These are phyloP conservation scores for Antechinus stuartii DNA, from an alignment of 2,113 vertebrate genomes.

Conservation along the genomic window DNA sequence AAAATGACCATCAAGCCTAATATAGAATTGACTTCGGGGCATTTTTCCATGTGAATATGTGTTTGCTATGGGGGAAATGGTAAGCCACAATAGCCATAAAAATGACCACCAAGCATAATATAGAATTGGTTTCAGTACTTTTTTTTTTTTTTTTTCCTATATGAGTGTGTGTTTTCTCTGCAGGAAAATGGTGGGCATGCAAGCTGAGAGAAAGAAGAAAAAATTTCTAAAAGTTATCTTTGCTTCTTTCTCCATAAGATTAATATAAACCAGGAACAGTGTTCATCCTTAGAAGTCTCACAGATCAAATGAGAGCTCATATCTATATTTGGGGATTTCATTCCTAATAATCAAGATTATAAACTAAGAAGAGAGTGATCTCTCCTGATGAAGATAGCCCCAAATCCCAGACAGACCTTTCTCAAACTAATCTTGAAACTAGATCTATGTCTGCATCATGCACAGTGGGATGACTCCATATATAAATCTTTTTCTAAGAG, in stretches of 20 bases:
- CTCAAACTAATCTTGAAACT: not conserved
- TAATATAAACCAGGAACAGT: constrained; percentile 19
- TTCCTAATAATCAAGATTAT: constrained; percentile 38
- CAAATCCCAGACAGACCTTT: constrained; percentile 23
- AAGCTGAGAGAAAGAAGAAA: constrained; percentile 39
- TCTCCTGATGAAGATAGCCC: constrained; percentile 35
- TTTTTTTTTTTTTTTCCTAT: constrained; percentile 78
- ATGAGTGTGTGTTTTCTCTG: constrained; percentile 52
- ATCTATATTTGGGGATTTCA: constrained; percentile 43
- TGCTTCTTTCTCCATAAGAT: constrained; percentile 56
- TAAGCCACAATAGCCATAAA: constrained; percentile 7
- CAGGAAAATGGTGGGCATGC: constrained; percentile 24
- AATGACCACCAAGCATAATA: constrained; percentile 60
- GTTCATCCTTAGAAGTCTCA: not conserved
- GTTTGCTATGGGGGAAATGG: constrained; percentile 47
- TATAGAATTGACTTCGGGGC: constrained; percentile 37
- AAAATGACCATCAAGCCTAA: constrained; percentile 59
- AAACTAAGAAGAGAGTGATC: constrained; percentile 18
- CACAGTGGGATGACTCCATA: not conserved
- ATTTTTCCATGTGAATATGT: constrained; percentile 70
- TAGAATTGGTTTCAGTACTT: constrained; percentile 33
- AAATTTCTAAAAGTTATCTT: constrained; percentile 63
- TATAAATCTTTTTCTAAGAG: not conserved
- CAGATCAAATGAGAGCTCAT: not conserved
- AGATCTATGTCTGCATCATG: not conserved